These are phyloP conservation scores for Gymnogyps californianus DNA, from an alignment of 2,113 vertebrate species.

Conservation along the genomic window DNA sequence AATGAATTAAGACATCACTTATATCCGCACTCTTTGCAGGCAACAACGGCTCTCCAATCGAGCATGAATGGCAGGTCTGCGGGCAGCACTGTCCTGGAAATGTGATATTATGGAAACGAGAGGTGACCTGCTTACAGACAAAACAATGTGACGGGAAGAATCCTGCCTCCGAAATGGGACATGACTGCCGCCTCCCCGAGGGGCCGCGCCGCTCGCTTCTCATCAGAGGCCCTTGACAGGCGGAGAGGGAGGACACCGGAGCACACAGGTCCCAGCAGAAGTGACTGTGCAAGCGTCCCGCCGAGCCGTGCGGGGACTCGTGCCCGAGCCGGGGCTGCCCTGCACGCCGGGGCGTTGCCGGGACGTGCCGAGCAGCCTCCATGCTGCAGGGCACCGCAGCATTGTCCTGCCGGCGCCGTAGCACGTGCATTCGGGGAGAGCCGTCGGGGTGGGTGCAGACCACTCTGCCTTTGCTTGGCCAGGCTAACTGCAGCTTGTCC, in stretches of 20 bases:
- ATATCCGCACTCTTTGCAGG: neutral
- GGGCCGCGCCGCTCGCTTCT: neutral
- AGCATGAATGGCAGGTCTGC: constrained; percentile 64
- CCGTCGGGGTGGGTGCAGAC: rapidly evolving
- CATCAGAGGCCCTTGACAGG: neutral
- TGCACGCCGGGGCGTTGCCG: rapidly evolving
- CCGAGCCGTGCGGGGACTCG: rapidly evolving
- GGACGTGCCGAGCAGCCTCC: neutral
- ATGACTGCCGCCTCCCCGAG: neutral
- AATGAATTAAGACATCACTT: constrained; percentile 62
- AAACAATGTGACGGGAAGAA: neutral
- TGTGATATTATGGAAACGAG: constrained; percentile 48
- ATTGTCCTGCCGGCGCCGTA: rapidly evolving
- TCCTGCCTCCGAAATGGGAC: neutral
- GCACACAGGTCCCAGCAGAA: neutral
- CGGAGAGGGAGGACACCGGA: rapidly evolving
- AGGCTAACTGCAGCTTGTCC: neutral
- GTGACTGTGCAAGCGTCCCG: rapidly evolving
- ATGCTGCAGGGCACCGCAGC: rapidly evolving
- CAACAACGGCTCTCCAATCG: constrained; percentile 26
- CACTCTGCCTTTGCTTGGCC: neutral
- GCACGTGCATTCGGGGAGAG: neutral
- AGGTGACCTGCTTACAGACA: constrained; percentile 58
- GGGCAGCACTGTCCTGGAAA: constrained; percentile 55
- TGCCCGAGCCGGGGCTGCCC: neutral